A percentile compares a stretch with the other conserved stretches of the same genome.
phyloP scores from a whole-genome alignment of 2,113 vertebrate species.

The Halichoeres trimaculatus region DNA sequence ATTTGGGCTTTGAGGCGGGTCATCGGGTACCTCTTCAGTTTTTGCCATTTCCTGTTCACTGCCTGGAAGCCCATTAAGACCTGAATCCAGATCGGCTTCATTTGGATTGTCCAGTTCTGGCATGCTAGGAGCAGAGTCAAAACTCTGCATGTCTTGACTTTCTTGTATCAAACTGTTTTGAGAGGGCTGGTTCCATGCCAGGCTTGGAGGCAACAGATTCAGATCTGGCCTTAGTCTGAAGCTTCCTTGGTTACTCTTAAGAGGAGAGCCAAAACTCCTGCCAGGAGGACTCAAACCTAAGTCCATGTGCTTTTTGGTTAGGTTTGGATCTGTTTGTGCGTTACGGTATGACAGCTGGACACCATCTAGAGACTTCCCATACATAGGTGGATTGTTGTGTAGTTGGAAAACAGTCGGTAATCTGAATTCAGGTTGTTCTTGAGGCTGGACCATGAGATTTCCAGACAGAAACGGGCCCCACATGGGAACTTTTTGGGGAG shows the following conservation, averaged over 20 bases:
- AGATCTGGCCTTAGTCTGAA: background rate
- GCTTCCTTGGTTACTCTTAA: background rate
- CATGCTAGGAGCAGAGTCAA: background rate
- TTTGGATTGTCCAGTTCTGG: background rate
- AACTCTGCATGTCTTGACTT: constrained; percentile 3
- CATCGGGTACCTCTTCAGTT: background rate
- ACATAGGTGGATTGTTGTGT: background rate
- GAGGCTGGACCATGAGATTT: background rate
- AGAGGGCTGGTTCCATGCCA: background rate
- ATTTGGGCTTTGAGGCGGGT: background rate
- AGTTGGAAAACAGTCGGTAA: background rate
- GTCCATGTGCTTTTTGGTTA: background rate
- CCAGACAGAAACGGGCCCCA: background rate
- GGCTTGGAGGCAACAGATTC: background rate
- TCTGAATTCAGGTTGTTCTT: background rate
- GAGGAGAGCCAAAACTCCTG: background rate
- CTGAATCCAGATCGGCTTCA: background rate
- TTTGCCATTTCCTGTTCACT: background rate
- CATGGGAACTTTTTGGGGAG: background rate
- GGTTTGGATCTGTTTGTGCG: background rate
- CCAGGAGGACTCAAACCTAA: background rate
- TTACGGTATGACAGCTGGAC: background rate
- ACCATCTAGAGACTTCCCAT: background rate
- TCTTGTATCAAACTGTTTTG: background rate
- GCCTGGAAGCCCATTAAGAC: background rate